These are phyloP conservation scores for Rhagium mordax DNA, from an alignment of 2,888 invertebrate genomes.

Conservation along the genomic window DNA sequence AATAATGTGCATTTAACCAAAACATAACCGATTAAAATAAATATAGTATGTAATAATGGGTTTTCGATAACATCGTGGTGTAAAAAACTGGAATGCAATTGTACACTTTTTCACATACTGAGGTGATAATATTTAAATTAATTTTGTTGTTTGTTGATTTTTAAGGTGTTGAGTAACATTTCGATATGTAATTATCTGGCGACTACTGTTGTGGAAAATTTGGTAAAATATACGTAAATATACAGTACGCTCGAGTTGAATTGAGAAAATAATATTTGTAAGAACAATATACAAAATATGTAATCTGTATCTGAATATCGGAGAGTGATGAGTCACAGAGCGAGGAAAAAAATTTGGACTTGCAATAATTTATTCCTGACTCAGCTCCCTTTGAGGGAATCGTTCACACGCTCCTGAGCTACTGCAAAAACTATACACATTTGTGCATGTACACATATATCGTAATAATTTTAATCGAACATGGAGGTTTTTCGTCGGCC, in stretches of 20 bases:
- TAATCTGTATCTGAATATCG: too few species aligned
- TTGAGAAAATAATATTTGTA: not conserved
- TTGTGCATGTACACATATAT: slow-evolving; percentile 27
- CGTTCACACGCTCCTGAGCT: not conserved
- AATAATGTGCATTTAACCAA: slow-evolving; percentile 7
- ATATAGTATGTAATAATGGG: slow-evolving; percentile 2
- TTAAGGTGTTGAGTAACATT: not conserved
- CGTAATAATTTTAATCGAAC: slow-evolving; percentile 42
- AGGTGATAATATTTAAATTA: slow-evolving; percentile 16
- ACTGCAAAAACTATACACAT: not conserved
- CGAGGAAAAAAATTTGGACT: too few species aligned
- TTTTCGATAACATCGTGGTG: not conserved
- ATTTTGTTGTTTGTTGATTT: not conserved
- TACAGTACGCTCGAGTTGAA: not conserved
- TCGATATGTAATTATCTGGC: slow-evolving; percentile 5
- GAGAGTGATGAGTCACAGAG: too few species aligned
- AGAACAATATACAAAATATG: too few species aligned
- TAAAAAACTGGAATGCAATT: slow-evolving; percentile 11
- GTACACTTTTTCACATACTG: not conserved
- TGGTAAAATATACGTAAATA: not conserved
- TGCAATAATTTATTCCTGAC: not conserved
- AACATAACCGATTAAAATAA: slow-evolving; percentile 9
- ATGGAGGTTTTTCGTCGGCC: slow-evolving; percentile 35
- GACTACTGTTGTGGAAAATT: slow-evolving; percentile 6
- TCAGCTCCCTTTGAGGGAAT: not conserved